phyloP scores from a whole-genome alignment of 2,797 vertebrate species.

The Myotis daubentonii region DNA sequence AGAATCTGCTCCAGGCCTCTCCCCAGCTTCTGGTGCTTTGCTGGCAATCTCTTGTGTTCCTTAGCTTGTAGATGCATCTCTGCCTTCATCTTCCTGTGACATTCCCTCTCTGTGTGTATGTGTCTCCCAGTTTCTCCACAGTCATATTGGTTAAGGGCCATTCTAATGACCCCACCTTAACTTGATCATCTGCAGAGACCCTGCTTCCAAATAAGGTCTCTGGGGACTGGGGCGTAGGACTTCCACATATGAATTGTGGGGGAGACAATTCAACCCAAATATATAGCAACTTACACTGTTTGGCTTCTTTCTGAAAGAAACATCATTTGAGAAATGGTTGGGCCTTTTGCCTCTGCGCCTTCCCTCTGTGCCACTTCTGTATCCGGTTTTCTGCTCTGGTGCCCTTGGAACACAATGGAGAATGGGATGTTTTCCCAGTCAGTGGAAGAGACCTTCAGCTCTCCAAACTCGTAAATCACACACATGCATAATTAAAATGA shows the following conservation, averaged over 20 bases:
- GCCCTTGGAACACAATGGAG: not conserved
- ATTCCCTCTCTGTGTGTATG: not conserved
- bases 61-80: not conserved
- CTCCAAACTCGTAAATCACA: not conserved
- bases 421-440: not conserved
- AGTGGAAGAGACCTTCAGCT: not conserved
- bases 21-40: not conserved
- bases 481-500: not conserved
- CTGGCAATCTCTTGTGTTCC: not conserved
- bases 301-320: not conserved
- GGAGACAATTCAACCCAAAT: not conserved
- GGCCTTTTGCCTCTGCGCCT: not conserved
- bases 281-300: not conserved
- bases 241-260: not conserved
- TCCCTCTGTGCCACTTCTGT: accelerated
- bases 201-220: not conserved
- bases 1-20: not conserved
- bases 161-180: not conserved
- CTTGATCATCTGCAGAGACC: not conserved
- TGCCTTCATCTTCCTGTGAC: not conserved
- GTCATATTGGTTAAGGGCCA: not conserved
- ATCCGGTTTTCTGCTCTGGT: not conserved
- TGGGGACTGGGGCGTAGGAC: not conserved
- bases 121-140: not conserved
- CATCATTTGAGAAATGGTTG: not conserved